Evolutionary conservation across 2,888 invertebrate genomes (phyloP), one percentile per base, ranked within the genome.

Genomic region (Oligia latruncula): DNA sequence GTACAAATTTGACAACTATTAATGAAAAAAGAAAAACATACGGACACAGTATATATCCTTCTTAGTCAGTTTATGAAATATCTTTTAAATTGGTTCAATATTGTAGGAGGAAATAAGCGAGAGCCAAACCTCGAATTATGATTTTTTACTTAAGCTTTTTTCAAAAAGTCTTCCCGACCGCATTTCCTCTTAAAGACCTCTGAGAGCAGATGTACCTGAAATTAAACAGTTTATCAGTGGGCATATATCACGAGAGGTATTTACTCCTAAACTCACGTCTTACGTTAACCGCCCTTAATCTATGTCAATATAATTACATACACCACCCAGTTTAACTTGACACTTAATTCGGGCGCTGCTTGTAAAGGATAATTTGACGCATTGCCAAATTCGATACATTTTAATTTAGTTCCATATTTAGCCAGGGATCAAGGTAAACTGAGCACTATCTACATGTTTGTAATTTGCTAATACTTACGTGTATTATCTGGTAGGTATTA

Each of bases 181-280:
- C 40, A 40, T 40, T 40, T 40, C 40, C 40, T 23, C 20, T 62
- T 15, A 74, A 46, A 46, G 0, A 15, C 29, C 2, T 29, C 29
- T 49, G n/a, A 20, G 55, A 65, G 46, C 77, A 76, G 75, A 79
- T 74, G 64, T 60, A 62, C 23, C 49, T 58, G 2, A 23, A 84
- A 84, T 84, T 78, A 84, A 78, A 58, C 68, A 52, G 65, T 55
- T 75, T 72, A 75, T 67, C 58, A 52, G 23, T 49, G 20, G 13
- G 46, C 60, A 70, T 82, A 65, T 72, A 70, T 73, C 68, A 60
- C 60, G n/a, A 11, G 9, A 6, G 75, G 66, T 49, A 83, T 71
- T 77, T 82, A 68, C 67, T 71, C 23, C 49, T 67, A 82, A 81
- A 65, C 65, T 65, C 76, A 86, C 81, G 81, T 71, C 71, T 71